These are phyloP conservation scores for Liopterus haemorrhoidalis DNA, from an alignment of 2,888 invertebrate genomes.

Conservation along the genomic window DNA sequence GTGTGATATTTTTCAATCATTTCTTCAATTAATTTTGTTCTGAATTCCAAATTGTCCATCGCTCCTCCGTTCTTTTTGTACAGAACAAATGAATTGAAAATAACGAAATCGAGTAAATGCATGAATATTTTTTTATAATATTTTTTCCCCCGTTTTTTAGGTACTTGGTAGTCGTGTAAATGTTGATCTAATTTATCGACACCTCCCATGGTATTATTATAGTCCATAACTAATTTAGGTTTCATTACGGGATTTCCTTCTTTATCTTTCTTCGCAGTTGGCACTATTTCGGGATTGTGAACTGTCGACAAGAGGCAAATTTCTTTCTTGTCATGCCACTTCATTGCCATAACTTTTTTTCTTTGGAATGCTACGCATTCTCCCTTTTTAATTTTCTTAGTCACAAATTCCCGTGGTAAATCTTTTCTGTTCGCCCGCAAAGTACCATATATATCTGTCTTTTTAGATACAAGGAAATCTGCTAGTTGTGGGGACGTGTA, in stretches of 20 bases:
- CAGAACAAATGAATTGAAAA: conserved; percentile 20
- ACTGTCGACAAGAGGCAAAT: not conserved
- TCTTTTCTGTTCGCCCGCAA: conserved; percentile 1
- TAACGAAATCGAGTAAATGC: conserved; percentile 10
- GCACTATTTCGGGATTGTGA: not conserved
- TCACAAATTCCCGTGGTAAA: not conserved
- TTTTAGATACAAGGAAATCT: conserved; percentile 1
- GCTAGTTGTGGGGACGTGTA: conserved; percentile 10
- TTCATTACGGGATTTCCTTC: conserved; percentile 1
- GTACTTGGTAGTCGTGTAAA: conserved; percentile 2
- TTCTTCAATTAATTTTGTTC: conserved; percentile 20
- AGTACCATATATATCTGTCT: conserved; percentile 3
- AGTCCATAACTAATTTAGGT: not conserved
- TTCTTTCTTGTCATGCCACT: not conserved
- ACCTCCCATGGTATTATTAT: conserved; percentile 3
- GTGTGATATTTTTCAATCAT: conserved; percentile 23
- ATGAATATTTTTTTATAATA: conserved; percentile 17
- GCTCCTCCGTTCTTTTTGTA: conserved; percentile 21
- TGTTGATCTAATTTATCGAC: conserved; percentile 1
- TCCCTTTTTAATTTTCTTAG: not conserved
- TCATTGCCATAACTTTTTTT: not conserved
- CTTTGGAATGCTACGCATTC: not conserved
- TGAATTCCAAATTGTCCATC: conserved; percentile 21
- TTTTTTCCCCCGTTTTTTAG: conserved; percentile 14
- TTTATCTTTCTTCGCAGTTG: too few species aligned